phyloP scores from a whole-genome alignment of 2,113 vertebrate species.

The Oryzias woworae region DNA sequence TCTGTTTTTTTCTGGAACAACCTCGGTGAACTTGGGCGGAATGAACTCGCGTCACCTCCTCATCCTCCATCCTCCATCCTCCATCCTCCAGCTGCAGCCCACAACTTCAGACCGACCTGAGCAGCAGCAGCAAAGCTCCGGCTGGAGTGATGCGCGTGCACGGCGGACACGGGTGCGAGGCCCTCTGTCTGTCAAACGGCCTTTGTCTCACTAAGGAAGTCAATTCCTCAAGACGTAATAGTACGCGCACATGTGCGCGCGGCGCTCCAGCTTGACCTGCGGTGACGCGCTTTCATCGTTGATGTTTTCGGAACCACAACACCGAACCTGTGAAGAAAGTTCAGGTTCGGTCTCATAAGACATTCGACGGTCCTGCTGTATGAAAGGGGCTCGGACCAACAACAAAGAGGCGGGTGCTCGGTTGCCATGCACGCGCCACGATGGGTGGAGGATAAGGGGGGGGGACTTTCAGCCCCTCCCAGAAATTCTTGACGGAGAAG shows the following conservation, averaged over 20 bases:
- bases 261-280: background rate
- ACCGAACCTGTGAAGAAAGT: no score
- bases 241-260: conserved; percentile 4
- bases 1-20: conserved; percentile 39
- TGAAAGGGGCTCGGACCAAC: background rate
- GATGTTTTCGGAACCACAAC: no score
- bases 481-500: conserved; percentile 63
- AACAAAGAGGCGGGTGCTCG: background rate
- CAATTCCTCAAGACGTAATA: background rate
- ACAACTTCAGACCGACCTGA: conserved; percentile 8
- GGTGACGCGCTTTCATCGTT: background rate
- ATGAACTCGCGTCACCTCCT: conserved; percentile 55
- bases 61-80: conserved; percentile 14
- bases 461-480: conserved; percentile 51
- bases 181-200: conserved; percentile 18
- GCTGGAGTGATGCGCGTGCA: background rate
- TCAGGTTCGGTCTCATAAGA: no score
- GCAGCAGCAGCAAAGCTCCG: background rate
- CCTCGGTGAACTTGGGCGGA: conserved; percentile 55
- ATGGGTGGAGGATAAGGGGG: background rate
- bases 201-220: conserved; percentile 64
- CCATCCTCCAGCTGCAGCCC: conserved; percentile 23
- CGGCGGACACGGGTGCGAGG: background rate
- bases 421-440: background rate
- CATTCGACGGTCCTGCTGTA: background rate